phyloP scores from a whole-genome alignment of 2,113 vertebrate genomes.

The Nibea coibor region DNA sequence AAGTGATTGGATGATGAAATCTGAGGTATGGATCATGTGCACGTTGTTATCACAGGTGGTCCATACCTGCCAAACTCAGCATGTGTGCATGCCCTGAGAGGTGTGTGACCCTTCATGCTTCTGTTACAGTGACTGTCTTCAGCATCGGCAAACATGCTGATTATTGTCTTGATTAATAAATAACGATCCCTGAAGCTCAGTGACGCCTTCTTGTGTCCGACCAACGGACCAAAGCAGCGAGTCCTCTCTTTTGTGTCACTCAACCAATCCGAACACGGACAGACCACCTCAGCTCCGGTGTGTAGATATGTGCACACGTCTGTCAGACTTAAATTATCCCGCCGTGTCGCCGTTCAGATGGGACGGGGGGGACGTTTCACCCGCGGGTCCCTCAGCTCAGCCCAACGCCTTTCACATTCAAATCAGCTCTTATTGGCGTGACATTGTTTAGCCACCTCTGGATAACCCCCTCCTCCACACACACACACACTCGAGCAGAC shows the following conservation, averaged over 20 bases:
- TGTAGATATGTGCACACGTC: neutral
- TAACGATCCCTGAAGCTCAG: neutral
- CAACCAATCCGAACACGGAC: neutral
- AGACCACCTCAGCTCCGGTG: neutral
- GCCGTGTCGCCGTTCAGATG: conserved; percentile 8
- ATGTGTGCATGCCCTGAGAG: too few species aligned
- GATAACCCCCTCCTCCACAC: conserved; percentile 20
- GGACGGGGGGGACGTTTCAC: neutral
- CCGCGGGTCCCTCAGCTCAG: conserved; percentile 24
- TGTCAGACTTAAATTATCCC: neutral
- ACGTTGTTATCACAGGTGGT: too few species aligned
- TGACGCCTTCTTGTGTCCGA: neutral
- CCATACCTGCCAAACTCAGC: too few species aligned
- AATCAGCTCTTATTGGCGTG: conserved; percentile 70
- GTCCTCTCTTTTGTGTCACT: neutral
- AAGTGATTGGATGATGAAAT: too few species aligned
- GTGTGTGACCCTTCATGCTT: neutral
- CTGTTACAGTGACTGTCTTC: neutral
- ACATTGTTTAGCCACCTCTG: conserved; percentile 63
- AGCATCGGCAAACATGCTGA: neutral
- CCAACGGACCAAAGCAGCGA: neutral
- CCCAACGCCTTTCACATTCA: conserved; percentile 58
- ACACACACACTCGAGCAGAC: conserved; percentile 12
- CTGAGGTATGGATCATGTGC: too few species aligned
- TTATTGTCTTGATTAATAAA: neutral